These are phyloP conservation scores for Helicoverpa zea DNA, from an alignment of 1,140 invertebrate genomes.

Conservation along the genomic window DNA sequence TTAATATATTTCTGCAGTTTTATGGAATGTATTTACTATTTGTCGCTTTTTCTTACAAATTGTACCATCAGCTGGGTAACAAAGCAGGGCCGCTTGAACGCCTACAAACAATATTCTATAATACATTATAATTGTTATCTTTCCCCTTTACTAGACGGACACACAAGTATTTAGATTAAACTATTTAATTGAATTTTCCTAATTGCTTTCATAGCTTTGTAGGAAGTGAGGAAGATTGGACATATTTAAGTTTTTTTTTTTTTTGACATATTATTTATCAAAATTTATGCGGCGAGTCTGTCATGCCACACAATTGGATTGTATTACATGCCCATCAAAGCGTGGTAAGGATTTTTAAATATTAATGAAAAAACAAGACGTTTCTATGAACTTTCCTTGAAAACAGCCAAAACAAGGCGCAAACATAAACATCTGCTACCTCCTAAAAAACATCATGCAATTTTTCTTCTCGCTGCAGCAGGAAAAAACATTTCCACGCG, in stretches of 20 bases:
- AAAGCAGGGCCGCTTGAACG: slow-evolving; percentile 64
- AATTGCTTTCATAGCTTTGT: slow-evolving; percentile 11
- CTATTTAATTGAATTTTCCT: slow-evolving; percentile 57
- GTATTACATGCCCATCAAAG: too few species aligned
- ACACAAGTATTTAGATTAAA: slow-evolving; percentile 68
- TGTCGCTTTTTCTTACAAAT: not conserved
- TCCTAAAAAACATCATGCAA: not conserved
- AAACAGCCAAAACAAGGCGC: not conserved
- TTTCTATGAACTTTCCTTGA: too few species aligned
- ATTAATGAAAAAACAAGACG: too few species aligned
- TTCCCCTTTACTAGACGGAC: slow-evolving; percentile 65
- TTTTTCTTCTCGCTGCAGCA: not conserved
- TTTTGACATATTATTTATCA: too few species aligned
- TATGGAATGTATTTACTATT: not conserved
- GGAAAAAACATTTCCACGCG: not conserved
- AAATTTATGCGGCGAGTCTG: too few species aligned
- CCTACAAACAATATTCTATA: slow-evolving; percentile 67
- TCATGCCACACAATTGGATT: too few species aligned
- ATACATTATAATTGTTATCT: slow-evolving; percentile 74
- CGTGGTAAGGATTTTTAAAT: too few species aligned
- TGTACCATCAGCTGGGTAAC: slow-evolving; percentile 24
- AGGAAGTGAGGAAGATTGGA: too few species aligned
- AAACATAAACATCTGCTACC: not conserved
- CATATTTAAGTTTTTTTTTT: too few species aligned
- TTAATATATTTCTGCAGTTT: too few species aligned